A percentile compares a stretch with the other conserved stretches of the same genome.
phyloP scores from a whole-genome alignment of 2,888 invertebrate species.

The Griposia aprilina region DNA sequence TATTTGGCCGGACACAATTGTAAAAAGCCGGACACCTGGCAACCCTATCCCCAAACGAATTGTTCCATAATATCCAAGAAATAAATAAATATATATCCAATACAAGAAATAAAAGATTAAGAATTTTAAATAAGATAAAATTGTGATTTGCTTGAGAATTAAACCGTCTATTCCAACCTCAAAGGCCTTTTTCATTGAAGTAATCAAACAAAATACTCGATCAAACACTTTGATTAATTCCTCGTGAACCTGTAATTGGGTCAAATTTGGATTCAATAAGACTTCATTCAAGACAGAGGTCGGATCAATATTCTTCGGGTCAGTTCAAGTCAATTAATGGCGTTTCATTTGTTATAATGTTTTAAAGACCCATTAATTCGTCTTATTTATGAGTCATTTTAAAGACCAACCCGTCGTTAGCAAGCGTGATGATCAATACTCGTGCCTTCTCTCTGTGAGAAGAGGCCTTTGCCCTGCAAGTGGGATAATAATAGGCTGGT shows the following conservation, averaged over 20 bases:
- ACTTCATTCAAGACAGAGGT: slow-evolving; percentile 33
- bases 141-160: background rate
- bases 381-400: background rate
- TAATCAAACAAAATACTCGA: slow-evolving; percentile 19
- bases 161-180: background rate
- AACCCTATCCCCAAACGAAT: too few relatives aligned
- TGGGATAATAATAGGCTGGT: too few relatives aligned
- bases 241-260: slow-evolving; percentile 40
- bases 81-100: too few relatives aligned
- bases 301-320: slow-evolving; percentile 54
- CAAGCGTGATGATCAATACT: too few relatives aligned
- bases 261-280: slow-evolving; percentile 46
- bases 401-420: background rate
- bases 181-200: background rate
- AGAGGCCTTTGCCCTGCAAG: too few relatives aligned
- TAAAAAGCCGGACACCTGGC: too few relatives aligned
- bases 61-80: too few relatives aligned
- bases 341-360: slow-evolving; percentile 20
- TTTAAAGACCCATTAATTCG: background rate
- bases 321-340: slow-evolving; percentile 49
- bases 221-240: slow-evolving; percentile 28
- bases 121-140: background rate
- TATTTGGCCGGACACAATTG: too few relatives aligned
- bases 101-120: background rate
- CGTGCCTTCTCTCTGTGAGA: too few relatives aligned